These are phyloP conservation scores for Hetaerina americana DNA, from an alignment of 1,140 invertebrate genomes.

Conservation along the genomic window DNA sequence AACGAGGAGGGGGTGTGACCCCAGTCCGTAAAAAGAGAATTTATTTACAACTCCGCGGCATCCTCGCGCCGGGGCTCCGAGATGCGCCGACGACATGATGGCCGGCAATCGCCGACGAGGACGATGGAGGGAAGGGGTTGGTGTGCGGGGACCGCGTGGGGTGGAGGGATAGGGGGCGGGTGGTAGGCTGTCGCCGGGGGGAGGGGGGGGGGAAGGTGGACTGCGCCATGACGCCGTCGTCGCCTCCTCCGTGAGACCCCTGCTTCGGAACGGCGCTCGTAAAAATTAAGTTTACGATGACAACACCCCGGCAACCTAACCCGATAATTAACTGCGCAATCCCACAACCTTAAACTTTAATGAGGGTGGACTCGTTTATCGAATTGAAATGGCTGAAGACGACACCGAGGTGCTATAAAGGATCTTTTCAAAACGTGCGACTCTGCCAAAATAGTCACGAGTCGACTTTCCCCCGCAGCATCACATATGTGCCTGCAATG, in stretches of 20 bases:
- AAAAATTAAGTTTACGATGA: conserved; percentile 1
- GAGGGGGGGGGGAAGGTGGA: no score
- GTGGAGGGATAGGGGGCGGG: no score
- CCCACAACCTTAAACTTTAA: neutral
- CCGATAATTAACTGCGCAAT: neutral
- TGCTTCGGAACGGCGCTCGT: neutral
- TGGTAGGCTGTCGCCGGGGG: no score
- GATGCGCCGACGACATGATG: neutral
- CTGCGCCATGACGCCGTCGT: no score
- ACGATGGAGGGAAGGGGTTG: neutral
- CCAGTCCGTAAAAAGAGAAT: neutral
- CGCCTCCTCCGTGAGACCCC: no score
- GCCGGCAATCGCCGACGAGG: neutral
- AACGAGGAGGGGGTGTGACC: neutral
- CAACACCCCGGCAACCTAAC: neutral
- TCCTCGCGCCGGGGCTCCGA: neutral
- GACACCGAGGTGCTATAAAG: neutral
- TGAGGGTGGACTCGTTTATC: neutral
- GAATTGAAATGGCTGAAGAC: neutral
- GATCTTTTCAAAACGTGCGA: no score
- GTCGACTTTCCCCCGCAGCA: no score
- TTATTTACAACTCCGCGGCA: neutral
- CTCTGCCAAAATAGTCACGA: neutral
- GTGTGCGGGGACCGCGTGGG: neutral
- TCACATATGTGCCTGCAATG: no score